Base-by-base conservation (phyloP, 2,113 vertebrate species). In the Sylvilagus bachmani region DNA sequence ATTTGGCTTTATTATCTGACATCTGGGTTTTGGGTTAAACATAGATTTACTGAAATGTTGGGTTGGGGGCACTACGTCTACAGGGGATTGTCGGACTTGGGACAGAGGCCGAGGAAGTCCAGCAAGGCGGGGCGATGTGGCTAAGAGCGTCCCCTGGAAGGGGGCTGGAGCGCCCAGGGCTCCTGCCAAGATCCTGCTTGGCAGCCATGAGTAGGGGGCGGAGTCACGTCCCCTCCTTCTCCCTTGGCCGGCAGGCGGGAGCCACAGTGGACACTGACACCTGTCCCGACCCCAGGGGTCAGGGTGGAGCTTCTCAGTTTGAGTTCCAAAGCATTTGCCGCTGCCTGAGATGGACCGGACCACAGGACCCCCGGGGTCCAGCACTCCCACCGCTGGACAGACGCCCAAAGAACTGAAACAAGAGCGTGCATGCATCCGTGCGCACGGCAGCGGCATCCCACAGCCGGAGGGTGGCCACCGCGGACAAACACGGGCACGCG, bases 201-300 rank as follows among this genome's bases (percentile, higher is more conserved):
- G 53, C 38, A 14, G 44, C 44, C 44, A 44, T n/a, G 31, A 3
- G 13, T 7, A 33, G 29, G 71, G 0, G 31, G 27, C 2, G 1
- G 1, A 80, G 9, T 51, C 38, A 10, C 12, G 24, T 6, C 16
- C 29, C 2, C 3, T 16, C 51, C 70, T 24, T 17, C 71, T n/a
- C 36, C 61, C 79, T 49, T 1, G 74, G 24, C 19, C 19, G 79
- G 44, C 38, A 49, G 9, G 31, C 3, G 22, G 66, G 64, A 8
- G 3, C 29, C 29, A 4, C 0, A 31, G 13, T 25, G 11, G 70
- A 29, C 6, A 3, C 33, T 5, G 17, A 31, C 3, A 1, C 14
- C 64, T 13, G 13, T 16, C 29, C 3, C 12, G 10, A 27, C 13
- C 24, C 10, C 19, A 36, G 19, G 38, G 71, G 19, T 38, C 36